Percentiles rank a stretch among this genome's conserved stretches.
phyloP scores from a whole-genome alignment of 30 jellyfish, hydroid and myxozoan species.

The Aurelia coerulea region DNA sequence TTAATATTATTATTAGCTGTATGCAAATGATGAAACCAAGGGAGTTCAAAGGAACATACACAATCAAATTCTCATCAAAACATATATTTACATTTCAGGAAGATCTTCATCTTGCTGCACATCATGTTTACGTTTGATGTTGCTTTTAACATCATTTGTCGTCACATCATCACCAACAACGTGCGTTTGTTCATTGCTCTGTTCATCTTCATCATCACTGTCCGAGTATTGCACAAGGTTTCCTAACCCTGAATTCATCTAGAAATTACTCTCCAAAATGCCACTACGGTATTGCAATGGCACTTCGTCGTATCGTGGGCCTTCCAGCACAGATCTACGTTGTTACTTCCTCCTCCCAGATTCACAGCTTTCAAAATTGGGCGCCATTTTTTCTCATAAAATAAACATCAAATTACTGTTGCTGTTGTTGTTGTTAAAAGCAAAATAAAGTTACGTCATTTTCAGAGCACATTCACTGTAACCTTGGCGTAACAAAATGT shows the following conservation, averaged over 20 bases:
- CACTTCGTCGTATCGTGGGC: not conserved
- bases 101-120: not conserved
- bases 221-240: constrained; percentile 46
- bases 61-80: not conserved
- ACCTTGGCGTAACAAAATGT: too few species aligned
- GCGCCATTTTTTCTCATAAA: not conserved
- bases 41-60: too few species aligned
- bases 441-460: too few species aligned
- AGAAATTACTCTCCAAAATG: not conserved
- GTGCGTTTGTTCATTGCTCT: not conserved
- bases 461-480: too few species aligned
- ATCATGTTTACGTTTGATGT: not conserved
- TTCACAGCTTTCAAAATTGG: not conserved
- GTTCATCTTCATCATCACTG: constrained; percentile 27
- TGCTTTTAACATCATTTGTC: not conserved
- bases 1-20: too few species aligned
- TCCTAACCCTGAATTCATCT: not conserved
- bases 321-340: not conserved
- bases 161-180: not conserved
- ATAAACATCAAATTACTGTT: not conserved
- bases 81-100: not conserved
- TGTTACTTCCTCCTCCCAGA: not conserved
- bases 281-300: not conserved
- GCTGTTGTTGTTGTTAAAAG: not conserved
- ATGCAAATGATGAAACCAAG: too few species aligned